Evolutionary conservation across 1,140 invertebrate genomes (phyloP).

Genomic region (Hyphantria cunea): DNA sequence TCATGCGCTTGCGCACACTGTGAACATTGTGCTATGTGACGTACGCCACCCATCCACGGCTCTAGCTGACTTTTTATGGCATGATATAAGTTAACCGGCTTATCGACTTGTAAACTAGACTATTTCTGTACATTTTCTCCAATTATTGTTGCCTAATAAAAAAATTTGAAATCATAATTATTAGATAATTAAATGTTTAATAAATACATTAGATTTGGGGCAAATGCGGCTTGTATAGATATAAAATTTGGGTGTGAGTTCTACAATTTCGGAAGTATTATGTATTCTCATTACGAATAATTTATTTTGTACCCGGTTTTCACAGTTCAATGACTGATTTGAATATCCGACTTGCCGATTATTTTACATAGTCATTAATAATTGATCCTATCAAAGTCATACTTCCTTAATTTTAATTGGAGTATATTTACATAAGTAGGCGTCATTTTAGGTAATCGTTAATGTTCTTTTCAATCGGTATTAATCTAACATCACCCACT

Average conservation of each 20-base stretch:
- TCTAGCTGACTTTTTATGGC: conserved; percentile 13
- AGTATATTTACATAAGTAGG: not conserved
- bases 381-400: not conserved
- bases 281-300: too few species aligned
- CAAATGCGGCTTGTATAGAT: too few species aligned
- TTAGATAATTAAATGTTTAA: too few species aligned
- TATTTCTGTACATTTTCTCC: not conserved
- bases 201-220: too few species aligned
- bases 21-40: conserved; percentile 12
- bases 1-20: not conserved
- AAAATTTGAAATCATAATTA: too few species aligned
- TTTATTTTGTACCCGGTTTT: not conserved
- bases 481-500: conserved; percentile 14
- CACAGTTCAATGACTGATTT: not conserved
- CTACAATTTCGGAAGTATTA: not conserved
- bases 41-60: conserved; percentile 27
- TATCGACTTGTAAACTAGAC: not conserved
- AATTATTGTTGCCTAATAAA: not conserved
- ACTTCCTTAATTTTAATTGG: not conserved
- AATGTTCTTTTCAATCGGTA: conserved; percentile 1
- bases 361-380: conserved; percentile 4
- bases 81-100: conserved; percentile 18
- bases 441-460: not conserved
- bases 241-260: too few species aligned
- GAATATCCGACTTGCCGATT: not conserved